Base-by-base conservation (phyloP, 1,140 invertebrate genomes). In the Drosophila tsacasi region DNA sequence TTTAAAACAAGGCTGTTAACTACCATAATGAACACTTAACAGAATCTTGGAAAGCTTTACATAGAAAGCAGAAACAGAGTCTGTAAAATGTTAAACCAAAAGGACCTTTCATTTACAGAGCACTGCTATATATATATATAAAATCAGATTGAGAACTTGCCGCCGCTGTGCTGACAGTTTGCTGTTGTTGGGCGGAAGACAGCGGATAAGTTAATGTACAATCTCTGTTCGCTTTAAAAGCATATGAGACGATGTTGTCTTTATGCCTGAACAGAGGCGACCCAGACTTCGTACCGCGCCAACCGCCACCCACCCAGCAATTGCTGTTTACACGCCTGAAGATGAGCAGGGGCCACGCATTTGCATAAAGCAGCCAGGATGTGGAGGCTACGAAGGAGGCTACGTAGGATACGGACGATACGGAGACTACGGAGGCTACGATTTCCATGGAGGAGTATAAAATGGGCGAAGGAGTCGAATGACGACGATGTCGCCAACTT, bases 201-300 rank as follows among this genome's bases (percentile, higher is more conserved):
- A 66, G 37, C 52, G 74, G 77, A 85, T 81, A 90, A 85, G 85
- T 89, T 90, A 89, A 89, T 89, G 85, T 89, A 79, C 39, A 89
- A 85, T 79, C 71, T 89, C 85, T 90, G 85, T 89, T 90, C 85
- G 55, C 47, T 85, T 89, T 76, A 84, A 90, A 85, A 90, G 84
- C 83, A 89, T 90, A 82, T 76, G 75, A 85, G 69, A 47, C 78
- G 64, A 81, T 90, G 85, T 89, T 85, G 64, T 89, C 74, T 79
- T 89, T 90, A 90, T 79, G 85, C 78, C 74, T 90, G 66, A 89
- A 62, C 79, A 79, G 52, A 77, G 39, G 10, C 54, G 35, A 17
- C 25, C 21, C 62, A 64, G 63, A 65, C 68, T 30, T 25, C 19
- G 10, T 30, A 12, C 27, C 5, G 10, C 42, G 19, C n/a, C n/a